Evolutionary conservation across 2,888 invertebrate species (phyloP), one percentile per base, ranked within the genome.

Genomic region (Endomychus coccineus): DNA sequence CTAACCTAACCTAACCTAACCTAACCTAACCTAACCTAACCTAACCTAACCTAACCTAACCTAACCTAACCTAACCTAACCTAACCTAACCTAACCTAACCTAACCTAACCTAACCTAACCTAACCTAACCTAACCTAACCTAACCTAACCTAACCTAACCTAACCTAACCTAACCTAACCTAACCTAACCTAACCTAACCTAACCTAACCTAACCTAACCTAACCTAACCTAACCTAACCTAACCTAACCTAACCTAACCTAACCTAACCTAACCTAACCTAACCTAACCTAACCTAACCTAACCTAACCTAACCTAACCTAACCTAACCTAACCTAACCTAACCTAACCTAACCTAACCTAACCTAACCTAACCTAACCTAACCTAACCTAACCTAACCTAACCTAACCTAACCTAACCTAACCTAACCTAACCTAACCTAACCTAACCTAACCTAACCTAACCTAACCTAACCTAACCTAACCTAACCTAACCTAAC

Each of bases 381-480:
- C 30, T 30, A 16, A 30, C 13, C 30, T 16, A 4, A 27, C 23
- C 23, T 23, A 23, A 23, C 23, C 23, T 11, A 10, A 23, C 23
- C 23, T 23, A 10, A 40, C 40, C 36, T 32, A 40, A 31, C 31
- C 31, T 11, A 10, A 31, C 31, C 31, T 31, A 31, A 31, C 31
- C 31, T 11, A 10, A 30, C 29, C 31, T 31, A 31, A 36, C 40
- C 36, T 31, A 40, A 36, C 40, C 36, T 29, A 39, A 34, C 39
- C 35, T 29, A 40, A 36, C 40, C 40, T 35, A 40, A 40, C 40
- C 40, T 32, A 37, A 37, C 40, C 40, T 33, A 40, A 40, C 43
- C 43, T 36, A 40, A 39, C 43, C 42, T 33, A 39, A 36, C 40
- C 36, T 36, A 39, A 40, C 39, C 43, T 36, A 40, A 40, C 43